Evolutionary conservation across 2,797 vertebrate species (phyloP).

Genomic region (Gymnoscopelus microlampas): DNA sequence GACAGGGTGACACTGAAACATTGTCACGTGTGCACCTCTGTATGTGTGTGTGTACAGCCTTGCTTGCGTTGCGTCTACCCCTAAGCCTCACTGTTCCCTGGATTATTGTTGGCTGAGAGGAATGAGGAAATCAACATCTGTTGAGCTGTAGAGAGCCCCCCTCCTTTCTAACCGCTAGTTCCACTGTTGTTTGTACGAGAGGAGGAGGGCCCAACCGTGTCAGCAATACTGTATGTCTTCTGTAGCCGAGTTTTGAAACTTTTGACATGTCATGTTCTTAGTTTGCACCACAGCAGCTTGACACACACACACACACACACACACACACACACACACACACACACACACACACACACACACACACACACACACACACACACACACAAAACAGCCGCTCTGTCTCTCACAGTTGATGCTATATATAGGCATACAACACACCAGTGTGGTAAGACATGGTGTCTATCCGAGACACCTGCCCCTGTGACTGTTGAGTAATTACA

Average conservation of each 20-base stretch:
- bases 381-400: neutral
- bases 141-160: conserved; percentile 31
- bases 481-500: neutral
- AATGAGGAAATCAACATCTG: conserved; percentile 63
- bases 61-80: conserved; percentile 26
- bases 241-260: conserved; percentile 31
- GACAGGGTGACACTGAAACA: conserved; percentile 4
- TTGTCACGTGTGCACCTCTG: conserved; percentile 8
- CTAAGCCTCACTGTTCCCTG: conserved; percentile 17
- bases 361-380: too few species aligned
- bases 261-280: conserved; percentile 19
- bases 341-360: too few species aligned
- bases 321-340: conserved; percentile 15
- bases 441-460: conserved; percentile 23
- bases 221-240: conserved; percentile 19
- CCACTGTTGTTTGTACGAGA: neutral
- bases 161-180: neutral
- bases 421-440: conserved; percentile 11
- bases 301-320: too few species aligned
- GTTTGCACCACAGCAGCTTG: conserved; percentile 41
- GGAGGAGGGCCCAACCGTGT: conserved; percentile 10
- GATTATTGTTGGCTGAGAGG: conserved; percentile 41
- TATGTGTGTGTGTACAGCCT: conserved; percentile 22
- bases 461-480: neutral
- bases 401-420: conserved; percentile 45